These are phyloP conservation scores for Eurystomus gularis DNA, from an alignment of 2,113 vertebrate species.

Conservation along the genomic window DNA sequence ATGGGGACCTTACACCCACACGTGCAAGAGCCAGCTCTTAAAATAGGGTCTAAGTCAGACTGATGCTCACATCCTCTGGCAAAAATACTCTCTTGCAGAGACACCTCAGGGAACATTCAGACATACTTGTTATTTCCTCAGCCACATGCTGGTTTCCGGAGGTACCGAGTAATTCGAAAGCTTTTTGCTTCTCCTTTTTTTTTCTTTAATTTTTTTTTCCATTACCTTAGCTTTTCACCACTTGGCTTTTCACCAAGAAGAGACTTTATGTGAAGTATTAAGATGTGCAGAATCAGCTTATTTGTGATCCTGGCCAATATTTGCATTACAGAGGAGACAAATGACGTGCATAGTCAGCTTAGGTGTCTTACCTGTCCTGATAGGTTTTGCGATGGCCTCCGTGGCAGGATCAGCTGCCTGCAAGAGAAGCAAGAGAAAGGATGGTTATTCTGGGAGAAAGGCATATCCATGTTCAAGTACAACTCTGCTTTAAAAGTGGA, in stretches of 20 bases:
- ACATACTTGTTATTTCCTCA: neutral
- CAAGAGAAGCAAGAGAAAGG: neutral
- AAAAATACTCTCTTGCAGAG: neutral
- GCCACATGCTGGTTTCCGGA: neutral
- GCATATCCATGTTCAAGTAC: fast-evolving
- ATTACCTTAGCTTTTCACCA: neutral
- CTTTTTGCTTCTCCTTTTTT: neutral
- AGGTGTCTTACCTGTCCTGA: constrained; percentile 41
- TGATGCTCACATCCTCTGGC: neutral
- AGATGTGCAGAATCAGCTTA: neutral
- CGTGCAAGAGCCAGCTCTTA: neutral
- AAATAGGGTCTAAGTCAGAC: neutral
- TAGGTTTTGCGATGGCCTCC: neutral
- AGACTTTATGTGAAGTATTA: neutral
- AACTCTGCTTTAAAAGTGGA: neutral
- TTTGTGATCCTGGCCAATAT: neutral
- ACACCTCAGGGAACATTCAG: neutral
- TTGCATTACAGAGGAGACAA: neutral
- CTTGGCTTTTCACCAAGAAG: neutral
- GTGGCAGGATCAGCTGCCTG: neutral
- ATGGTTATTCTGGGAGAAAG: neutral
- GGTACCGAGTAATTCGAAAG: neutral
- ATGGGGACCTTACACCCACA: fast-evolving
- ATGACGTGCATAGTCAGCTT: neutral
- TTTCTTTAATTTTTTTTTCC: fast-evolving